Percentiles rank a stretch among this genome's conserved stretches.
Conservation (phyloP, 2,888 invertebrate species). For the Caenorhabditis sp. region DNA sequence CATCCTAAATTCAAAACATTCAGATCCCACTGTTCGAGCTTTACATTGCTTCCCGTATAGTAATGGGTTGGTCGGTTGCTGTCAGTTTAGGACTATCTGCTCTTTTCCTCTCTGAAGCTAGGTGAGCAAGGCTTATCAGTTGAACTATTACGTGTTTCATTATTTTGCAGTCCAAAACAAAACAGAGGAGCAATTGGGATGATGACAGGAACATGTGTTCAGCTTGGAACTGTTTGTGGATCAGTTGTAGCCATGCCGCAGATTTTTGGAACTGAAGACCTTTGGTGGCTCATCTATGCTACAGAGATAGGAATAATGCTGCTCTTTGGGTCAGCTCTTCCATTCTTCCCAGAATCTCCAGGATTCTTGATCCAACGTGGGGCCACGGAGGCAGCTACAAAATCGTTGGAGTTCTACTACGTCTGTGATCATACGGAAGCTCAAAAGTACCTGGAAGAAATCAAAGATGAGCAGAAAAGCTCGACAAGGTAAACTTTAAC, state of each 20-base stretch:
- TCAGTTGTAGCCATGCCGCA: conserved; percentile 78
- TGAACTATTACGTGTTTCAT: no score
- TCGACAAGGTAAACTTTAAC: conserved; percentile 24
- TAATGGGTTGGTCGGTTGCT: conserved; percentile 75
- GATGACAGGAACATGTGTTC: conserved; percentile 78
- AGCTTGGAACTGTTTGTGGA: conserved; percentile 74
- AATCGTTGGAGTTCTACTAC: conserved; percentile 72
- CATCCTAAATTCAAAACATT: no score
- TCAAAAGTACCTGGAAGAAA: conserved; percentile 49
- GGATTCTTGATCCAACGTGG: conserved; percentile 67
- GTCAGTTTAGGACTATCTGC: conserved; percentile 72
- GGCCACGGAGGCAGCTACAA: conserved; percentile 58
- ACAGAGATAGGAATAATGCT: conserved; percentile 71
- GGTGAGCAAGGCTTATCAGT: conserved; percentile 53
- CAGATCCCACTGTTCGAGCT: conserved; percentile 74
- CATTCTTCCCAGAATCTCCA: conserved; percentile 74
- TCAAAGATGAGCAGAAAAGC: conserved; percentile 66
- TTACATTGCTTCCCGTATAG: conserved; percentile 72
- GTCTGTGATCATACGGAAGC: conserved; percentile 61
- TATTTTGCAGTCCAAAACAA: conserved; percentile 76
- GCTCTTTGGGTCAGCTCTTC: conserved; percentile 59
- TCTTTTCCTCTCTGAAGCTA: conserved; percentile 71
- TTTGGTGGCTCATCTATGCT: conserved; percentile 75
- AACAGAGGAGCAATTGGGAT: conserved; percentile 78
- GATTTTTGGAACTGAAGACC: conserved; percentile 71